Evolutionary conservation across 2,797 vertebrate genomes (phyloP), one percentile per base, ranked within the genome.

Genomic region (Chlorospingus flavigularis): DNA sequence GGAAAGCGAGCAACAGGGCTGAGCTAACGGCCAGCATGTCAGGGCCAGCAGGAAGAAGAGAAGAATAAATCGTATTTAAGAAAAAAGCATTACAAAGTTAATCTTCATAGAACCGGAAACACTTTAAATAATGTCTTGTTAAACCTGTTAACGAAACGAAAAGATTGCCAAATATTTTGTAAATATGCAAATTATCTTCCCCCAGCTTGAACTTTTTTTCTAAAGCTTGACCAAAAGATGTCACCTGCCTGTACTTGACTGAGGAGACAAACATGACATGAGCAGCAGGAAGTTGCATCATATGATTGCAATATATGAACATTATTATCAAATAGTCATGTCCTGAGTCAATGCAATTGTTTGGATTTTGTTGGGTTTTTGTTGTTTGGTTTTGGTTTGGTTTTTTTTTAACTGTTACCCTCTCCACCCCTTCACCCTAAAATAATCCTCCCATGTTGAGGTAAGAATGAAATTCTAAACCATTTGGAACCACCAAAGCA

Each of bases 211-310:
- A 40, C 18, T 35, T 74, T 66, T 67, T 92, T 89, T 6, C 66
- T 75, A 45, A 90, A 79, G 79, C 50, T 76, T 92, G 86, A 94
- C 90, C 79, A 86, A 63, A 94, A 94, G 63, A 80, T 90, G 95
- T 82, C 91, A 94, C 82, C 82, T 92, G 87, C 72, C 91, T 0
- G 0, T 48, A 74, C 85, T 54, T 92, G 92, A 90, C 76, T 58
- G 85, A 92, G 72, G 82, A 89, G 76, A 94, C 88, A 94, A 94
- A 95, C 83, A 88, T 6, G 43, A 82, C 90, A 79, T 5, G n/a
- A 96, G 75, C 67, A 90, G 82, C 83, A 96, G 95, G 94, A 96
- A 94, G 77, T 95, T 96, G 95, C 94, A 96, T 94, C 95, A 96
- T n/a, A 65, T 43, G 90, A 90, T 73, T 95, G 95, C 89, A 95